phyloP scores from a whole-genome alignment of 2,888 invertebrate genomes.

The Dromius quadrimaculatus region DNA sequence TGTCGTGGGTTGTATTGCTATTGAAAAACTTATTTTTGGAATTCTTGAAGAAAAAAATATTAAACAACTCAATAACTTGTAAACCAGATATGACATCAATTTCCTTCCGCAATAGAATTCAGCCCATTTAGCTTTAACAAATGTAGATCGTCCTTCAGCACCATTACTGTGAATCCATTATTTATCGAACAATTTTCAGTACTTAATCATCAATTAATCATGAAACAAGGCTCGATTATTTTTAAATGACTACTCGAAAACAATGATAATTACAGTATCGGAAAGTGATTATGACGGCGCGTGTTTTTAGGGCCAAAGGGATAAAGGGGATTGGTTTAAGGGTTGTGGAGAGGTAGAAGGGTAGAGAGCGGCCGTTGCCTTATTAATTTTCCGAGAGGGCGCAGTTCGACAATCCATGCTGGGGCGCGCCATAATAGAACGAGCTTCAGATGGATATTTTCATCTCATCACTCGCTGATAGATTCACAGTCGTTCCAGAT shows the following conservation, averaged over 20 bases:
- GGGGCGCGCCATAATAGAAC: conserved; percentile 38
- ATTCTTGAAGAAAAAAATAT: too few relatives aligned
- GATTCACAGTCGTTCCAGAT: conserved; percentile 22
- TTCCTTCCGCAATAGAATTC: conserved; percentile 31
- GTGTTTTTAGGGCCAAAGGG: conserved; percentile 20
- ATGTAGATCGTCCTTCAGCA: conserved; percentile 33
- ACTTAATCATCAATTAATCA: conserved; percentile 52
- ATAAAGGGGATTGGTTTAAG: too few relatives aligned
- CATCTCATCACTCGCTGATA: conserved; percentile 35
- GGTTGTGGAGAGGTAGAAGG: conserved; percentile 48
- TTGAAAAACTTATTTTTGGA: too few relatives aligned
- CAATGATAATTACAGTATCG: conserved; percentile 60
- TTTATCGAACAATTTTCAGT: conserved; percentile 52
- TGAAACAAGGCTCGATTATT: conserved; percentile 47
- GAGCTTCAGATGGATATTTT: conserved; percentile 13
- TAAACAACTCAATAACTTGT: conserved; percentile 19
- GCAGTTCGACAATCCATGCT: conserved; percentile 33
- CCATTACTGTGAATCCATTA: conserved; percentile 51
- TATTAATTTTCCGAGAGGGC: conserved; percentile 28
- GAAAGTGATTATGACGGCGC: conserved; percentile 60
- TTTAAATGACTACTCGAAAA: conserved; percentile 51
- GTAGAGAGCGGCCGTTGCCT: conserved; percentile 4
- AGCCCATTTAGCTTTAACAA: conserved; percentile 13
- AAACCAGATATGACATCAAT: conserved; percentile 28
- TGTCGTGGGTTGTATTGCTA: too few relatives aligned